Conservation (phyloP, 2,797 vertebrate genomes). For the Rhyacichthys aspro region DNA sequence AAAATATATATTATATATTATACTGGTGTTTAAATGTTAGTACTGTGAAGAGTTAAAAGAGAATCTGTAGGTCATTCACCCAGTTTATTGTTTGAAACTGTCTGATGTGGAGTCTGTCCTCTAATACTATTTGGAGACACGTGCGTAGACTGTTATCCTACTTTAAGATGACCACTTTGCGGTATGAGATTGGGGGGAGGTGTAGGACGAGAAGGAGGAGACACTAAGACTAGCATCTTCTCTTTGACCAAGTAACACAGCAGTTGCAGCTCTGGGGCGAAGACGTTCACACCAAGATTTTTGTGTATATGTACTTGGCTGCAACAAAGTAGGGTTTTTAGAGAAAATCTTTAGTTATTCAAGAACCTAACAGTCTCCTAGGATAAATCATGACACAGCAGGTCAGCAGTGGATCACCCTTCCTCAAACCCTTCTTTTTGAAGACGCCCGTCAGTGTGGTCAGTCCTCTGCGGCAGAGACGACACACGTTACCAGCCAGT, state of each 20-base stretch:
- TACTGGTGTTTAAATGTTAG: no score
- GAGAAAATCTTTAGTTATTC: neutral
- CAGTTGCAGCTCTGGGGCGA: conserved; percentile 26
- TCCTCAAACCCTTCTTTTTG: conserved; percentile 79
- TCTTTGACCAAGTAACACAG: conserved; percentile 16
- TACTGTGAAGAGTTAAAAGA: no score
- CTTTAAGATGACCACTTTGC: conserved; percentile 53
- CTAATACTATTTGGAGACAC: conserved; percentile 59
- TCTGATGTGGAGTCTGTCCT: conserved; percentile 20
- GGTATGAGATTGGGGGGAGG: conserved; percentile 57
- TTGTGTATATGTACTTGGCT: conserved; percentile 1
- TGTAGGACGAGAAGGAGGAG: conserved; percentile 34
- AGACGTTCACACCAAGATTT: conserved; percentile 10
- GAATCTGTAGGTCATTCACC: no score
- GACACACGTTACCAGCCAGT: conserved; percentile 84
- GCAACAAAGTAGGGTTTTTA: neutral
- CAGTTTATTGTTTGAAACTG: neutral
- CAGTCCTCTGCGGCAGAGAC: conserved; percentile 65
- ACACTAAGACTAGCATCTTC: conserved; percentile 30
- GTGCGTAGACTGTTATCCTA: conserved; percentile 61
- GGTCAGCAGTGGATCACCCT: conserved; percentile 68
- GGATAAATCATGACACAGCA: conserved; percentile 66
- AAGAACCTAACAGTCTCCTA: neutral
- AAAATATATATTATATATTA: no score
- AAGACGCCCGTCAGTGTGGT: conserved; percentile 62